A percentile compares a stretch with the other conserved stretches of the same genome.
Evolutionary conservation across 1,140 invertebrate species (phyloP).

Genomic region (Chironomus tepperi): DNA sequence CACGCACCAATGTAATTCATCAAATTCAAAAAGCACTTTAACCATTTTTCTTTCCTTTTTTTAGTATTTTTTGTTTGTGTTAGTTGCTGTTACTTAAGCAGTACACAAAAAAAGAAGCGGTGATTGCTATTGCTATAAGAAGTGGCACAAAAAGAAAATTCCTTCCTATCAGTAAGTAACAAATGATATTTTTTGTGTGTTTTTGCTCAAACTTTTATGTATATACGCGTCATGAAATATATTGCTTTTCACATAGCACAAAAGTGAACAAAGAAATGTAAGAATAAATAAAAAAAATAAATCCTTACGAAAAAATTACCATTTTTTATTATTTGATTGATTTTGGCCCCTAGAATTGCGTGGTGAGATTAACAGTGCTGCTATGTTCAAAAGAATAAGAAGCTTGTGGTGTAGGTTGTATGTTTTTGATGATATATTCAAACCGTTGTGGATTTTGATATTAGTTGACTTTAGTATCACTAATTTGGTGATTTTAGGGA

Average conservation of each 20-base stretch:
- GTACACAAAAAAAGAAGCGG: neutral
- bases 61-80: neutral
- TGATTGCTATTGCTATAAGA: neutral
- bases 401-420: neutral
- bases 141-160: neutral
- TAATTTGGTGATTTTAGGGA: too few species aligned
- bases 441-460: too few species aligned
- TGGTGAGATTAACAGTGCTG: slow-evolving; percentile 11
- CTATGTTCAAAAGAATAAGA: neutral
- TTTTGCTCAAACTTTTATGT: neutral
- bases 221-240: neutral
- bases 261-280: too few species aligned
- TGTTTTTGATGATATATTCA: too few species aligned
- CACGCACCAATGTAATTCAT: slow-evolving; percentile 7
- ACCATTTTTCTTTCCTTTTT: neutral
- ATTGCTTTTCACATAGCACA: neutral
- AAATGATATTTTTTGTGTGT: slow-evolving; percentile 3
- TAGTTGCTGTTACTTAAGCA: neutral
- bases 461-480: too few species aligned
- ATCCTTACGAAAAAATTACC: slow-evolving; percentile 1
- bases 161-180: slow-evolving; percentile 3
- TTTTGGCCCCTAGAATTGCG: slow-evolving; percentile 5
- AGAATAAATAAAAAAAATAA: neutral
- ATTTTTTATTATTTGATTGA: slow-evolving; percentile 15
- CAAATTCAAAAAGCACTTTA: slow-evolving; percentile 9